These are phyloP conservation scores for Clarias pachynema DNA, from an alignment of 2,797 vertebrate genomes.

Conservation along the genomic window DNA sequence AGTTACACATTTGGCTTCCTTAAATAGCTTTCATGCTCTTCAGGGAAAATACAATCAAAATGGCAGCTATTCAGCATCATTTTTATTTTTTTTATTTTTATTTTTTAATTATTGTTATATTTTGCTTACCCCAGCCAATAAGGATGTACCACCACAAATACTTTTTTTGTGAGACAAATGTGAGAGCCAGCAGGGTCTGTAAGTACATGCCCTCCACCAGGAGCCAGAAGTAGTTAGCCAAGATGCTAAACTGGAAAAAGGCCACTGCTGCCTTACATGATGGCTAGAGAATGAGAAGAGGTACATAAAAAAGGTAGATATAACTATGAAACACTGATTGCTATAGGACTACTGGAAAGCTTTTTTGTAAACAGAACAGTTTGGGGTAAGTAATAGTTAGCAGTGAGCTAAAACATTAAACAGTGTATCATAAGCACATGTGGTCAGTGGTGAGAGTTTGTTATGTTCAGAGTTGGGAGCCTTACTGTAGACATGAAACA, in stretches of 20 bases:
- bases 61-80: no score
- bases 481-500: conserved; percentile 87
- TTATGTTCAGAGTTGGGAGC: neutral
- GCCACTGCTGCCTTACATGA: conserved; percentile 82
- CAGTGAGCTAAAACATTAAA: neutral
- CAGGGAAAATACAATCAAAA: no score
- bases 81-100: no score
- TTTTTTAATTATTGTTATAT: neutral
- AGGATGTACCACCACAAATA: conserved; percentile 91
- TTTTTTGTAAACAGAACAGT: neutral
- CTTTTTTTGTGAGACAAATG: conserved; percentile 86
- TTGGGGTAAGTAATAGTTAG: neutral
- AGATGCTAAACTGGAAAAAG: conserved; percentile 88
- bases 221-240: conserved; percentile 90
- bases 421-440: neutral
- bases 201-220: conserved; percentile 90
- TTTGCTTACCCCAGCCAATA: conserved; percentile 83
- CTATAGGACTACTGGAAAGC: neutral
- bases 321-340: neutral
- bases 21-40: no score
- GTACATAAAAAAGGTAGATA: neutral
- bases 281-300: conserved; percentile 25
- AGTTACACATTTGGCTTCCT: no score
- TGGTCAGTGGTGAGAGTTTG: neutral
- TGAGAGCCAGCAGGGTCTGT: conserved; percentile 85